Evolutionary conservation across 2,888 invertebrate species (phyloP).

Genomic region (Xestia ashworthii): DNA sequence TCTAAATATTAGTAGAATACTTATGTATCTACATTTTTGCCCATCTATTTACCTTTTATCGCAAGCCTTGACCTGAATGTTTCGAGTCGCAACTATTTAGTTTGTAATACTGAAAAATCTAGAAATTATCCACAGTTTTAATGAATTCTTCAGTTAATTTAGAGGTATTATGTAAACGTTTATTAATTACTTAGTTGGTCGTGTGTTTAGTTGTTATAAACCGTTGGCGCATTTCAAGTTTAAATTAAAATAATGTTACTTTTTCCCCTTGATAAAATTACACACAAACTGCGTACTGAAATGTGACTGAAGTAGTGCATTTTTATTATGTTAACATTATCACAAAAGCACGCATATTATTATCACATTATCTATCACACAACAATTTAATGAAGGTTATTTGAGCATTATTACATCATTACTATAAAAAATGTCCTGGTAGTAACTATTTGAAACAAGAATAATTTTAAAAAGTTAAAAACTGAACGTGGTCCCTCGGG

Average conservation of each 20-base stretch:
- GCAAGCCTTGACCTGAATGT: slow-evolving; percentile 32
- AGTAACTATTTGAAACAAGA: background rate
- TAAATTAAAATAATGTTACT: background rate
- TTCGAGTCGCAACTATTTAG: slow-evolving; percentile 4
- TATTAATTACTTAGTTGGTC: background rate
- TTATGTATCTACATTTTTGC: background rate
- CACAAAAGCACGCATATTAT: background rate
- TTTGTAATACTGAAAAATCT: slow-evolving; percentile 26
- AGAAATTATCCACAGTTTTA: background rate
- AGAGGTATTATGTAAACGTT: background rate
- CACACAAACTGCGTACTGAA: background rate
- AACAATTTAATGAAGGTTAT: slow-evolving; percentile 31
- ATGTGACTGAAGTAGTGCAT: slow-evolving; percentile 1
- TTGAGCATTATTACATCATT: slow-evolving; percentile 7
- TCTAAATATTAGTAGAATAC: background rate
- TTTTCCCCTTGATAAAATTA: background rate
- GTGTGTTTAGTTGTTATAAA: background rate
- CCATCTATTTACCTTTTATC: background rate
- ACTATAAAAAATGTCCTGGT: background rate
- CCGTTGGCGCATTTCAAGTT: background rate
- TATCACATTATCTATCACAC: background rate
- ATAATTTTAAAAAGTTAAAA: background rate
- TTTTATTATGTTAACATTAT: slow-evolving; percentile 23
- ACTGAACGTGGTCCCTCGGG: background rate
- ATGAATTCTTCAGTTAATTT: background rate